phyloP scores from a whole-genome alignment of 2,888 invertebrate species.

The Tigriopus californicus region DNA sequence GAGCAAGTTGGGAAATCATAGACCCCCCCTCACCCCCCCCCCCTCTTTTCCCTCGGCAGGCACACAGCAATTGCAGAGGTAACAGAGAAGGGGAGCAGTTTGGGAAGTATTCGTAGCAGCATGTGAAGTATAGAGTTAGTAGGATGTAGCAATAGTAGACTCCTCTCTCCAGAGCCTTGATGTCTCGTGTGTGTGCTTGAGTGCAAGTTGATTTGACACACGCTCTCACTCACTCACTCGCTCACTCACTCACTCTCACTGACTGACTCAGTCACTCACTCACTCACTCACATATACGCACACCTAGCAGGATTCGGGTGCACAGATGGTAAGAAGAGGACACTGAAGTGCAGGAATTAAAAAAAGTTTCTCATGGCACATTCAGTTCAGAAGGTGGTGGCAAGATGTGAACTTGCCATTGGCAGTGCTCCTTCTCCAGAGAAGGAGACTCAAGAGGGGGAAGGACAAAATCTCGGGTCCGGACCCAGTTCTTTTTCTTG shows the following conservation, averaged over 20 bases:
- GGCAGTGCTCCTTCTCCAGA: too few species aligned
- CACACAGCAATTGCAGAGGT: too few species aligned
- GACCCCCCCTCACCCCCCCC: too few species aligned
- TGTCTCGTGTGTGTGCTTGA: not conserved
- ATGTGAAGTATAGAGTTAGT: too few species aligned
- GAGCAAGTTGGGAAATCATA: too few species aligned
- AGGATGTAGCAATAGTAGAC: constrained; percentile 1
- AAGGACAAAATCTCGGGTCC: not conserved
- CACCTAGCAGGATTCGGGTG: not conserved
- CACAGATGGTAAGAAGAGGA: too few species aligned
- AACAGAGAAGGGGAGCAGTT: too few species aligned
- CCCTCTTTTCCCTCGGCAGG: too few species aligned
- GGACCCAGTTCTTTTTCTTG: too few species aligned
- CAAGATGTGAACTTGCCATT: constrained; percentile 61
- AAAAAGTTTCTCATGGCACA: constrained; percentile 4
- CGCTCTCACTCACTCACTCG: not conserved
- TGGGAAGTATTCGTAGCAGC: too few species aligned
- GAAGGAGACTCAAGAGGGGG: not conserved
- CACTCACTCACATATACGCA: not conserved
- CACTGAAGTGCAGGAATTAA: too few species aligned
- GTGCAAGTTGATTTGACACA: not conserved
- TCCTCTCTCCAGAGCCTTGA: not conserved
- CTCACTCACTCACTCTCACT: not conserved
- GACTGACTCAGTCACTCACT: not conserved
- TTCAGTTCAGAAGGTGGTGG: constrained; percentile 44